Evolutionary conservation across 2,888 invertebrate genomes (phyloP).

Genomic region (Drosophila flavopinicola): DNA sequence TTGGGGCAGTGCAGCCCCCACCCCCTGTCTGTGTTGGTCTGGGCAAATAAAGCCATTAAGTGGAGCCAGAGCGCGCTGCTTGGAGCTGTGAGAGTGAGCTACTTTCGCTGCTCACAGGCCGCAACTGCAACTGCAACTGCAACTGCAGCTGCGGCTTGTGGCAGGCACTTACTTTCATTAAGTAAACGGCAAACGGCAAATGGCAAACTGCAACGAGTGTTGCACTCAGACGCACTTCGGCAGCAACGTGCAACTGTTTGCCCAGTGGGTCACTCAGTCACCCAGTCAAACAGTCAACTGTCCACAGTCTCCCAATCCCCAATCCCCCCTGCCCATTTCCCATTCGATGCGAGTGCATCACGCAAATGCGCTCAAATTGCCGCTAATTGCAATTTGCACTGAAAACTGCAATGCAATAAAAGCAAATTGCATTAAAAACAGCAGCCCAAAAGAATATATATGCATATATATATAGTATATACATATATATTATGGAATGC

Average conservation of each 20-base stretch:
- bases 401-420: slow-evolving; percentile 48
- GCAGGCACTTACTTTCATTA: slow-evolving; percentile 68
- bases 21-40: background rate
- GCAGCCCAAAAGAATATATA: slow-evolving; percentile 7
- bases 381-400: slow-evolving; percentile 70
- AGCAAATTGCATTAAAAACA: slow-evolving; percentile 52
- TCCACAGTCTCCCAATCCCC: slow-evolving; percentile 21
- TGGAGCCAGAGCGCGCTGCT: slow-evolving; percentile 26
- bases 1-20: slow-evolving; percentile 18
- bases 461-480: background rate
- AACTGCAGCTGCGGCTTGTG: slow-evolving; percentile 15
- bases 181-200: slow-evolving; percentile 62
- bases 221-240: slow-evolving; percentile 64
- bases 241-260: slow-evolving; percentile 38
- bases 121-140: slow-evolving; percentile 4
- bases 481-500: background rate
- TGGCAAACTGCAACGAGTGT: slow-evolving; percentile 34
- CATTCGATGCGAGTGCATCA: background rate
- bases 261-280: slow-evolving; percentile 69
- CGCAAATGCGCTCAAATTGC: slow-evolving; percentile 65
- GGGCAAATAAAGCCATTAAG: slow-evolving; percentile 74
- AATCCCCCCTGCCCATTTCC: slow-evolving; percentile 2
- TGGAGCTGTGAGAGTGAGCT: slow-evolving; percentile 68
- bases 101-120: slow-evolving; percentile 72
- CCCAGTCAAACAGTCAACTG: slow-evolving; percentile 14